phyloP scores from a whole-genome alignment of 1,140 invertebrate species.

The Drosophila ogumai region DNA sequence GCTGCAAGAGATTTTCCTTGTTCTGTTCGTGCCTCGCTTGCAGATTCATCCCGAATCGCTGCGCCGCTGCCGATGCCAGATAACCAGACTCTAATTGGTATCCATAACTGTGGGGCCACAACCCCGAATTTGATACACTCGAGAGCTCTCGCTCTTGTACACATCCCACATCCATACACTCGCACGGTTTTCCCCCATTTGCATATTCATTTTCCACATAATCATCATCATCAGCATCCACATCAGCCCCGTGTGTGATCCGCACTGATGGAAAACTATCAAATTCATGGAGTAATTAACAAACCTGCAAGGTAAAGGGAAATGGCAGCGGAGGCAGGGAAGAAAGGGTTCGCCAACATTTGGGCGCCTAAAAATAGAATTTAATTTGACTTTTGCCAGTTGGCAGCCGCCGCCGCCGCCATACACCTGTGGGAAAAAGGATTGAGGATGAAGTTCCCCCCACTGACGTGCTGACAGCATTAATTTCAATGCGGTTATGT shows the following conservation, averaged over 20 bases:
- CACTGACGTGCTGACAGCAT: slow-evolving; percentile 44
- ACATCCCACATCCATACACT: slow-evolving; percentile 20
- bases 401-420: slow-evolving; percentile 23
- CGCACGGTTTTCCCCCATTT: slow-evolving; percentile 30
- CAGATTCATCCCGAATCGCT: slow-evolving; percentile 11
- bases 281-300: slow-evolving; percentile 60
- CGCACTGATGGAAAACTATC: slow-evolving; percentile 57
- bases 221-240: slow-evolving; percentile 25
- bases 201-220: slow-evolving; percentile 51
- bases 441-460: slow-evolving; percentile 13
- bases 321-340: not conserved
- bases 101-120: slow-evolving; percentile 41
- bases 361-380: slow-evolving; percentile 49
- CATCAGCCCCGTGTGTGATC: slow-evolving; percentile 41
- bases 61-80: slow-evolving; percentile 34
- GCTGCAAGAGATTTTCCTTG: slow-evolving; percentile 34
- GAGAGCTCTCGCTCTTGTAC: slow-evolving; percentile 17
- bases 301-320: slow-evolving; percentile 16
- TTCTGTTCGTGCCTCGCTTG: slow-evolving; percentile 13
- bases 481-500: slow-evolving; percentile 48
- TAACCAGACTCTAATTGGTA: slow-evolving; percentile 53
- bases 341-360: slow-evolving; percentile 35
- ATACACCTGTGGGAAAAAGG: slow-evolving; percentile 41
- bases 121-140: slow-evolving; percentile 47
- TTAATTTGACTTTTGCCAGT: slow-evolving; percentile 61